phyloP scores from a whole-genome alignment of 2,797 vertebrate species.

The Periophthalmus magnuspinnatus region DNA sequence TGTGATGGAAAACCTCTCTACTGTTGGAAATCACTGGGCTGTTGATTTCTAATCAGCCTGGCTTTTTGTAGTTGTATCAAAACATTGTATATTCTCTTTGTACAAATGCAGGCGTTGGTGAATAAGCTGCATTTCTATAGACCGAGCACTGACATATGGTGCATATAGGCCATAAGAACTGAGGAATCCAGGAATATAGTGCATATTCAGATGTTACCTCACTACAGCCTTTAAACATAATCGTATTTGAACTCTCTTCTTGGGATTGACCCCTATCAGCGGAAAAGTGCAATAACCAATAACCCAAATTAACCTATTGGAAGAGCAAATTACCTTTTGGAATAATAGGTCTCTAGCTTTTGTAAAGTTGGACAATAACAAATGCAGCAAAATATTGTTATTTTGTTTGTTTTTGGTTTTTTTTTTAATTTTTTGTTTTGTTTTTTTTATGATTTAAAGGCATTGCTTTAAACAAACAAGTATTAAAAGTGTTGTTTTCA shows the following conservation, averaged over 20 bases:
- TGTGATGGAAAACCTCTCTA: conserved; percentile 61
- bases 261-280: not conserved
- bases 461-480: too few relatives aligned
- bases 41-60: conserved; percentile 55
- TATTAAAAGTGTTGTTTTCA: too few relatives aligned
- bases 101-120: not conserved
- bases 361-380: too few relatives aligned
- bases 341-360: too few relatives aligned
- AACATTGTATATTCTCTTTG: conserved; percentile 1
- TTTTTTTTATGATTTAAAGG: too few relatives aligned
- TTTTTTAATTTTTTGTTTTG: too few relatives aligned
- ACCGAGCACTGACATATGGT: not conserved
- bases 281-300: not conserved
- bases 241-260: not conserved
- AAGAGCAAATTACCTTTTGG: too few relatives aligned
- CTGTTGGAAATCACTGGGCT: conserved; percentile 34
- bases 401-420: too few relatives aligned
- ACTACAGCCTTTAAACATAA: not conserved
- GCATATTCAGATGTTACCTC: conserved; percentile 1
- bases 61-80: conserved; percentile 45
- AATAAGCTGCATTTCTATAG: conserved; percentile 29
- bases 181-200: not conserved
- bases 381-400: too few relatives aligned
- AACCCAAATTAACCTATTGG: too few relatives aligned
- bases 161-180: not conserved